These are phyloP conservation scores for Thermophis baileyi DNA, from an alignment of 2,113 vertebrate species.

Conservation along the genomic window DNA sequence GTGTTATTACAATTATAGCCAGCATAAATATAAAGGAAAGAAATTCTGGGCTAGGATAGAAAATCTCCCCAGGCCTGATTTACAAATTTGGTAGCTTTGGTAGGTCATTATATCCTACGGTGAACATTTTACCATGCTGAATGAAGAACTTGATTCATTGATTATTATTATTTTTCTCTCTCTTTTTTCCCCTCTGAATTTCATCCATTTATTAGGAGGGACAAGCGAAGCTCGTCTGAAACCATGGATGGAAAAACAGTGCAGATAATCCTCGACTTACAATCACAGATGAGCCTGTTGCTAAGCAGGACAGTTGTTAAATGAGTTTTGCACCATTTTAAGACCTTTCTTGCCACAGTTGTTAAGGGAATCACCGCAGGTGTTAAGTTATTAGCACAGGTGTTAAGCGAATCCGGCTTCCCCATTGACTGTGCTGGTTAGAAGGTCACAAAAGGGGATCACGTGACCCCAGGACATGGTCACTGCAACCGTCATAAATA, in stretches of 20 bases:
- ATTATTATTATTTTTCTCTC: not conserved
- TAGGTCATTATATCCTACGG: not conserved
- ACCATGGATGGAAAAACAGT: not conserved
- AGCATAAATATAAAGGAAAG: constrained; percentile 13
- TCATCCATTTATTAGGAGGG: not conserved
- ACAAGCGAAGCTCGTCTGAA: not conserved
- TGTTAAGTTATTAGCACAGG: too few relatives aligned
- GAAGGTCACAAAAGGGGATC: too few relatives aligned
- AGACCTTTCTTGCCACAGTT: too few relatives aligned
- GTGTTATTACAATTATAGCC: constrained; percentile 18
- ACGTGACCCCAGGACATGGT: fast-evolving
- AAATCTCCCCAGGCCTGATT: constrained; percentile 17
- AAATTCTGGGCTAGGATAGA: too few relatives aligned
- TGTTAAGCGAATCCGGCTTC: too few relatives aligned
- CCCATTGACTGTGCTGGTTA: too few relatives aligned
- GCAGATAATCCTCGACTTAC: too few relatives aligned
- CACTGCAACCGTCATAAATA: too few relatives aligned
- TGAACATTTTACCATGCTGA: not conserved
- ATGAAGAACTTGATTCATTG: not conserved
- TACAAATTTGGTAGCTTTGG: constrained; percentile 12
- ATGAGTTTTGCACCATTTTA: too few relatives aligned
- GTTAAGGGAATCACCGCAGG: too few relatives aligned
- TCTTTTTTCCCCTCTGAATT: not conserved
- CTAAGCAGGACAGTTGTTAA: too few relatives aligned
- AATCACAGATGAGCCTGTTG: too few relatives aligned